Evolutionary conservation across 30 jellyfish, hydroid and myxozoan genomes (phyloP), one percentile per base, ranked within the genome.

Genomic region (Cassiopea xamachana): DNA sequence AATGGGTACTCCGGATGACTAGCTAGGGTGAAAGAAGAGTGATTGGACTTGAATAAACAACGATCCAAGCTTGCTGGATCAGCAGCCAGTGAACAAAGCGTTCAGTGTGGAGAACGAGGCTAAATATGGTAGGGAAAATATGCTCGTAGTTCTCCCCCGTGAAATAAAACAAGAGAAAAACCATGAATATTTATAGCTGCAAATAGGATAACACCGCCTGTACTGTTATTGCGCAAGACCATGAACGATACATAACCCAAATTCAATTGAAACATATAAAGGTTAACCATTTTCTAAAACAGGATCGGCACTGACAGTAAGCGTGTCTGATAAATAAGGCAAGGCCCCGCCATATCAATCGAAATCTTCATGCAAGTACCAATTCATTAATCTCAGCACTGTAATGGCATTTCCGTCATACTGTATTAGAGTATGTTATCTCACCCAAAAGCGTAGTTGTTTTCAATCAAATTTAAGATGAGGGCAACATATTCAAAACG

Each of bases 71-170:
- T 27, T 27, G 39, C 39, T 27, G 39, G 39, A 27, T 27, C 39
- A 27, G 39, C 39, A 27, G 39, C 39, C 39, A 27, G 39, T 27
- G 39, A 27, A 27, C 39, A 27, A 27, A 27, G 39, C 39, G 39
- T 27, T 64, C 43, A 9, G 74, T 64, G 15, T 2, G 74, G 39
- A 62, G 75, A 78, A 78, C 87, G 87, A 78, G 87, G 87, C 87
- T 27, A 39, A 0, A 48, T 3, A 14, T 15, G 55, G 19, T 16
- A 78, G 27, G 3, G 16, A 51, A 60, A 78, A 78, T 49, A 16
- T 17, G 13, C 43, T 17, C n/a, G 84, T 75, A 46, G 67, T 17
- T 73, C 46, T 14, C 73, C 87, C 87, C 87, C 87, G 87, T 60
- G 17, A 18, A 5, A 78, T 15, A 16, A 45, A 50, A 80, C 81